These are phyloP conservation scores for Gallinago media DNA, from an alignment of 2,113 vertebrate species.

Conservation along the genomic window DNA sequence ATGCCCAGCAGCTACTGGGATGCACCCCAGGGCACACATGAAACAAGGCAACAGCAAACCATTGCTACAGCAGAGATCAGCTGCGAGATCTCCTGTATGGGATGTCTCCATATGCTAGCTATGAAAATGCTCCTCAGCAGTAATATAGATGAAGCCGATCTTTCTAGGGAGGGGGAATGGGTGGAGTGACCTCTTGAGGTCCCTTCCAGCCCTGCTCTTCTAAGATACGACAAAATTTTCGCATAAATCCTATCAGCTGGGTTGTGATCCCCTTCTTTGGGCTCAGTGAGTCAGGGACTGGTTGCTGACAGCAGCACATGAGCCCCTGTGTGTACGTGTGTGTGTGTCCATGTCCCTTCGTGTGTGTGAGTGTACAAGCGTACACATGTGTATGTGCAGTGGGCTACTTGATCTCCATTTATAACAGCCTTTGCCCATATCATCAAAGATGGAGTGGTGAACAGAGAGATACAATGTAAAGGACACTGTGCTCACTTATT, in stretches of 20 bases:
- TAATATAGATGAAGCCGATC: background rate
- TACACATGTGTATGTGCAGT: background rate
- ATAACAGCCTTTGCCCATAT: background rate
- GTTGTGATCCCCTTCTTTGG: background rate
- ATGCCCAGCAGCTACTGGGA: background rate
- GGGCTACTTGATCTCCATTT: slow-evolving; percentile 15
- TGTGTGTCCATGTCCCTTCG: rapidly evolving
- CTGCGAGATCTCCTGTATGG: background rate
- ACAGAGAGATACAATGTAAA: background rate
- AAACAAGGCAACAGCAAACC: background rate
- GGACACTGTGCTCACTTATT: background rate
- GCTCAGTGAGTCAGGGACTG: background rate
- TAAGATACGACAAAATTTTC: background rate
- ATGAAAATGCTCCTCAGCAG: background rate
- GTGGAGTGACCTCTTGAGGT: background rate
- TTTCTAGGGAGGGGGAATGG: background rate
- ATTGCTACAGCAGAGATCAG: background rate
- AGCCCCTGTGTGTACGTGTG: background rate
- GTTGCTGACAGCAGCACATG: background rate
- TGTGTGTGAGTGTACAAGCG: background rate
- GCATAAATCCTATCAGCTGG: background rate
- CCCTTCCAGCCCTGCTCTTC: background rate
- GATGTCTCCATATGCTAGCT: background rate
- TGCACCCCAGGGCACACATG: background rate
- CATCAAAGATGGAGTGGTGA: background rate